These are phyloP conservation scores for Hedychridium roseum DNA, from an alignment of 2,888 invertebrate species.

Conservation along the genomic window DNA sequence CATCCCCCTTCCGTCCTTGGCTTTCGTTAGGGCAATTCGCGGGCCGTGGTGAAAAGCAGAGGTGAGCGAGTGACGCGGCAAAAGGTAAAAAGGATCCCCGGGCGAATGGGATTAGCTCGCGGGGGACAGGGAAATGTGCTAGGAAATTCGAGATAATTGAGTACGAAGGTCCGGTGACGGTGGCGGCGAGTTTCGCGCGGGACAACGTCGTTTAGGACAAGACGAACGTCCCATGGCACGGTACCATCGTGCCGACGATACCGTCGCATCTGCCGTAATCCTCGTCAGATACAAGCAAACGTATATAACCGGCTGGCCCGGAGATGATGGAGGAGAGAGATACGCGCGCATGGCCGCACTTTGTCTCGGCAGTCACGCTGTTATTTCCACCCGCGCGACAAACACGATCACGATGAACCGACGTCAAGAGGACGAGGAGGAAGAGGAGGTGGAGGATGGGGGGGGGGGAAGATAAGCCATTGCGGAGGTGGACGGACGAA, in stretches of 20 bases:
- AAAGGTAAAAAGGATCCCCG: too few relatives aligned
- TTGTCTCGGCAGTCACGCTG: conserved; percentile 22
- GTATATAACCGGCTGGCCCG: too few relatives aligned
- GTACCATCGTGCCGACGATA: conserved; percentile 18
- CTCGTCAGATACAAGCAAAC: conserved; percentile 18
- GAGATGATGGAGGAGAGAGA: conserved; percentile 25
- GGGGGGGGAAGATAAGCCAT: not conserved
- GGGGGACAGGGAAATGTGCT: too few relatives aligned
- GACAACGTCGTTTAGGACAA: too few relatives aligned
- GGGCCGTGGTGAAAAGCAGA: conserved; percentile 44
- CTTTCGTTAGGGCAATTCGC: conserved; percentile 31
- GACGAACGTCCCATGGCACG: conserved; percentile 2
- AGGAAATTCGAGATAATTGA: too few relatives aligned
- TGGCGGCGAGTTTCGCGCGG: too few relatives aligned
- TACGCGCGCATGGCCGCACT: conserved; percentile 10
- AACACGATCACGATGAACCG: conserved; percentile 3
- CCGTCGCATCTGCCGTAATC: conserved; percentile 27
- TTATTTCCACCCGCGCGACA: conserved; percentile 21
- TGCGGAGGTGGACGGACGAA: conserved; percentile 2
- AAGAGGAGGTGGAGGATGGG: not conserved
- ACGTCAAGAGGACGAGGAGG: not conserved
- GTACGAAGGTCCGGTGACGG: too few relatives aligned
- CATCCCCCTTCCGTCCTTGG: not conserved
- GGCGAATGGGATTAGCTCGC: too few relatives aligned
- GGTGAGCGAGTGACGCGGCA: too few relatives aligned